phyloP scores from a whole-genome alignment of 2,797 vertebrate species.

The Sebastes diploproa region DNA sequence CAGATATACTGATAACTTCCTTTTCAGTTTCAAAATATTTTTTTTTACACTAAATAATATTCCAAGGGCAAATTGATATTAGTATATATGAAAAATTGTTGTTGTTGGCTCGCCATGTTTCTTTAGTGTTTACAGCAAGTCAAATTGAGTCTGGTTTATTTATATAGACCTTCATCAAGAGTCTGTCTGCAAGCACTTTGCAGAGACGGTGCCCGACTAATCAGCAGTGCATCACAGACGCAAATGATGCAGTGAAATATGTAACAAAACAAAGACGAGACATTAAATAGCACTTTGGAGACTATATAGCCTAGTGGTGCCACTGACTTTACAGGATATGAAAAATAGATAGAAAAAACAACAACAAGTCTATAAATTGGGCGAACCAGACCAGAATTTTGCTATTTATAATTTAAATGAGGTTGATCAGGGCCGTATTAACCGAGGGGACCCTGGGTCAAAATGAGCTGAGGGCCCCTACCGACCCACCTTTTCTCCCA shows the following conservation, averaged over 20 bases:
- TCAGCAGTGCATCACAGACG: conserved; percentile 31
- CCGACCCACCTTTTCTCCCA: background rate
- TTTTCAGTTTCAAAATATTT: background rate
- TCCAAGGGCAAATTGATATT: conserved; percentile 9
- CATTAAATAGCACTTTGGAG: conserved; percentile 15
- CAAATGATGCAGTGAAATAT: conserved; percentile 25
- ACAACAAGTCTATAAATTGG: background rate
- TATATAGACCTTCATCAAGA: conserved; percentile 37
- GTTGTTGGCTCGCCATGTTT: background rate
- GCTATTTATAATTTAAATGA: background rate
- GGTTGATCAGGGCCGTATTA: background rate
- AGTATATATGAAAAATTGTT: conserved; percentile 7
- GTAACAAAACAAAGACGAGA: background rate
- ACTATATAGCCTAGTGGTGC: background rate
- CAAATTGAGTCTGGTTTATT: conserved; percentile 37
- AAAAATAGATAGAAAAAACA: background rate
- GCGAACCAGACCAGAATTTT: background rate
- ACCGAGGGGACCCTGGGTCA: background rate
- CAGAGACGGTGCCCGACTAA: conserved; percentile 15
- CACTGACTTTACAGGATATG: background rate
- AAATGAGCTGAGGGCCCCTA: background rate
- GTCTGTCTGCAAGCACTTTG: conserved; percentile 37
- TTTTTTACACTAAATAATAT: background rate
- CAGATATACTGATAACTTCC: background rate
- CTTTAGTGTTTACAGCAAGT: conserved; percentile 6